These are phyloP conservation scores for Wiebesia pumilae DNA, from an alignment of 1,140 invertebrate genomes.

Conservation along the genomic window DNA sequence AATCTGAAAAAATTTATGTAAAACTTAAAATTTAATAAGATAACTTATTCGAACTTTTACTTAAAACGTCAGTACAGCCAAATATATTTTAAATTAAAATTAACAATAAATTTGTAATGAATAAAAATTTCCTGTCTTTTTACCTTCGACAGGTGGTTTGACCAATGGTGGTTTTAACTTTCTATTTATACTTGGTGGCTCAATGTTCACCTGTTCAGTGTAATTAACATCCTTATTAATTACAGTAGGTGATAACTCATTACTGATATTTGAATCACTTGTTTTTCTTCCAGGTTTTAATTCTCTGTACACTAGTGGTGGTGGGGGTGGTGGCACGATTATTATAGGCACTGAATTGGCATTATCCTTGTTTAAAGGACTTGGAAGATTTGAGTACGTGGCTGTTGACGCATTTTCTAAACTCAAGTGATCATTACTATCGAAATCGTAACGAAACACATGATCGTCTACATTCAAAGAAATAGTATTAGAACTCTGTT, in stretches of 20 bases:
- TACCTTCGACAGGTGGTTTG: conserved; percentile 67
- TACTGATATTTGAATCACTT: conserved; percentile 76
- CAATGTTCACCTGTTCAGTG: conserved; percentile 67
- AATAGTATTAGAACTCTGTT: conserved; percentile 83
- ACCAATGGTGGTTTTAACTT: conserved; percentile 75
- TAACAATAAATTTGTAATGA: background rate
- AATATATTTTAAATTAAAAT: background rate
- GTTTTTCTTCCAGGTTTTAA: conserved; percentile 84
- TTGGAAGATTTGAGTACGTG: conserved; percentile 79
- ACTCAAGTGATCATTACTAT: conserved; percentile 74
- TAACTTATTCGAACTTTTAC: background rate
- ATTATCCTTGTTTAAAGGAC: conserved; percentile 73
- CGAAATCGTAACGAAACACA: conserved; percentile 78
- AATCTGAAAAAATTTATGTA: conserved; percentile 28
- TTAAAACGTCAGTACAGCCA: background rate
- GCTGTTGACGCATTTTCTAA: conserved; percentile 75
- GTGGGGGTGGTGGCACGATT: conserved; percentile 78
- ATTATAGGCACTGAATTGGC: conserved; percentile 60
- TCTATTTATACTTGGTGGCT: conserved; percentile 76
- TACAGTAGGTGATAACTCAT: conserved; percentile 70
- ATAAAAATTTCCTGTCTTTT: background rate
- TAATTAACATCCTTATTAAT: conserved; percentile 64
- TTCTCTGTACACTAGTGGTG: conserved; percentile 79
- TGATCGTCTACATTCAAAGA: conserved; percentile 77
- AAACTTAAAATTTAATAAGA: background rate